Evolutionary conservation across 2,797 vertebrate genomes (phyloP).

Genomic region (Poeciliopsis paucimaculata): DNA sequence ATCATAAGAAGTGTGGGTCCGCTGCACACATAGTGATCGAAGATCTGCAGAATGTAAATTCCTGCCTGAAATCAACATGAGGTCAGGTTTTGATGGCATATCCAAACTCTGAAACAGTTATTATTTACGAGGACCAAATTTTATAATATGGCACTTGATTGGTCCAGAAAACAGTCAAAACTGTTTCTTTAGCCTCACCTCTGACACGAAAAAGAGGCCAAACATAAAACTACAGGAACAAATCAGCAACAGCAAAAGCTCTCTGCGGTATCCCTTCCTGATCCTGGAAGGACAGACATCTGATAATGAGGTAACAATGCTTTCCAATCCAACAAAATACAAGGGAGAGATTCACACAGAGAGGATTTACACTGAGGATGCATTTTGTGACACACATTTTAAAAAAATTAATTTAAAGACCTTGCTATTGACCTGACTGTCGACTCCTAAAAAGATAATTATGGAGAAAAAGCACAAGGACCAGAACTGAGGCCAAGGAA

Average conservation of each 20-base stretch:
- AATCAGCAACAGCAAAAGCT: constrained; percentile 83
- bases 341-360: constrained; percentile 7
- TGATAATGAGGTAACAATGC: constrained; percentile 86
- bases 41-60: constrained; percentile 75
- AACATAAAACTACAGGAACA: constrained; percentile 76
- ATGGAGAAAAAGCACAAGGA: constrained; percentile 77
- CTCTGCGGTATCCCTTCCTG: constrained; percentile 80
- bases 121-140: neutral
- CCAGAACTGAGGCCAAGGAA: constrained; percentile 77
- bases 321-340: constrained; percentile 91
- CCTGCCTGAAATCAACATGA: constrained; percentile 57
- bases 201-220: constrained; percentile 84
- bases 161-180: neutral
- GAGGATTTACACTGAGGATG: neutral
- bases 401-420: neutral
- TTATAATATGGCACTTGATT: neutral
- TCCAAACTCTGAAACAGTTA: neutral
- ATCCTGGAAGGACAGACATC: constrained; percentile 86
- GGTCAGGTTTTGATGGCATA: neutral
- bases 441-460: constrained; percentile 78
- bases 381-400: neutral
- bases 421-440: constrained; percentile 65
- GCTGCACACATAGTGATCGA: constrained; percentile 79
- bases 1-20: constrained; percentile 73
- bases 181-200: constrained; percentile 75